These are phyloP conservation scores for Imbricaverruca yamaguchii DNA, from an alignment of 2,888 invertebrate species.

Conservation along the genomic window DNA sequence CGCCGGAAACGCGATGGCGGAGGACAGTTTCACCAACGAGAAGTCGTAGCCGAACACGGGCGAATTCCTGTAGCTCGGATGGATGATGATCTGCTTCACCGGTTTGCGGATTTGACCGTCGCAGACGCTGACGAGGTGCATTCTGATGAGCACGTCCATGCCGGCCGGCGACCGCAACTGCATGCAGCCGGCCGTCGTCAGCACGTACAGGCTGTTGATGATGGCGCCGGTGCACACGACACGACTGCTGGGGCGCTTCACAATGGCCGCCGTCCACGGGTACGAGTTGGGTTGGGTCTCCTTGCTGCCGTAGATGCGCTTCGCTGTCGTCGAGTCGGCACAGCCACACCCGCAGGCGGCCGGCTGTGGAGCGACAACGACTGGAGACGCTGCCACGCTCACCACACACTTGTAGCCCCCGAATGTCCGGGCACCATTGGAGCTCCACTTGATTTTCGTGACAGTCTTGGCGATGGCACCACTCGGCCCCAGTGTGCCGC, in stretches of 20 bases:
- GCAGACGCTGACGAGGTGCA: background rate
- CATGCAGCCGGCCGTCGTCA: background rate
- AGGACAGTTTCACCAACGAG: background rate
- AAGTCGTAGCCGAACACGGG: background rate
- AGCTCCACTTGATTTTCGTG: background rate
- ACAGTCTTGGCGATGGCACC: too few relatives aligned
- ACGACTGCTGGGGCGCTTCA: background rate
- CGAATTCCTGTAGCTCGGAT: background rate
- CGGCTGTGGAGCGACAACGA: too few relatives aligned
- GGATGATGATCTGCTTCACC: background rate
- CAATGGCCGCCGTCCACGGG: background rate
- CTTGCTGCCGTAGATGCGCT: background rate
- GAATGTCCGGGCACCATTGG: background rate
- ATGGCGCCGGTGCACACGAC: background rate
- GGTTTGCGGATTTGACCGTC: too few relatives aligned
- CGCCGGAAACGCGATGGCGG: background rate
- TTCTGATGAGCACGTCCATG: background rate
- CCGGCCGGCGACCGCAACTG: background rate
- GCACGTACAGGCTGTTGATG: slow-evolving; percentile 4
- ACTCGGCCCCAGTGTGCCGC: background rate
- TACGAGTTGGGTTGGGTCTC: background rate
- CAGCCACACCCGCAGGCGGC: too few relatives aligned
- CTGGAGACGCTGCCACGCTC: background rate
- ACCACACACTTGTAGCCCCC: background rate
- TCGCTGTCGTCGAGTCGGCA: too few relatives aligned